Conservation (phyloP, 2,888 invertebrate species). For the Eupithecia pulchellata region DNA sequence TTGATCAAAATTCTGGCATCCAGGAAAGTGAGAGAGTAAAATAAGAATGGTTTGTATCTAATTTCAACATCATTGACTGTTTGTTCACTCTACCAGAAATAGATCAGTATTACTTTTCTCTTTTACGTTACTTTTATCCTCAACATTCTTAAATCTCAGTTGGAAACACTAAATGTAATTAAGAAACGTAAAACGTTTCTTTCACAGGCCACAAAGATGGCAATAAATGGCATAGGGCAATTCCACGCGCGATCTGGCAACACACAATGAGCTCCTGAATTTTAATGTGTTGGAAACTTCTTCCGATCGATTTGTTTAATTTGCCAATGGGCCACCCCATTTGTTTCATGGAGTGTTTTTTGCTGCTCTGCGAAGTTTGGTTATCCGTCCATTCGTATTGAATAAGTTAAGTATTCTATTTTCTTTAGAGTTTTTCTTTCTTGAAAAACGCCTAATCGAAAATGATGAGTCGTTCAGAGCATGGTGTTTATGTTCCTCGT, state of each 20-base stretch:
- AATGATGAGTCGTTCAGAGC: no score
- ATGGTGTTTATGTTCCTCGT: no score
- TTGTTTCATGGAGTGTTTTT: background rate
- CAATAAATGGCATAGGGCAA: slow-evolving; percentile 52
- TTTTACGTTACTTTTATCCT: background rate
- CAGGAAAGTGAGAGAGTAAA: background rate
- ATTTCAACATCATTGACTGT: background rate
- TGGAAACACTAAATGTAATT: background rate
- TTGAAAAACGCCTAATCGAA: no score
- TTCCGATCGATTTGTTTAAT: slow-evolving; percentile 34
- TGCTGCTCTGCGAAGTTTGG: background rate
- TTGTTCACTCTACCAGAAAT: background rate
- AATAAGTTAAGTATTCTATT: no score
- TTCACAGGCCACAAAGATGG: slow-evolving; percentile 25
- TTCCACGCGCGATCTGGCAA: slow-evolving; percentile 51
- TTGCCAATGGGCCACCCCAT: slow-evolving; percentile 7
- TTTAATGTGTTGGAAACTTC: slow-evolving; percentile 48
- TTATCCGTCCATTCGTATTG: no score
- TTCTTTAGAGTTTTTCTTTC: no score
- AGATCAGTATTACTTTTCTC: background rate
- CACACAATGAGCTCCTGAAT: slow-evolving; percentile 54
- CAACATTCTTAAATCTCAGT: background rate
- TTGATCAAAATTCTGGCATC: background rate
- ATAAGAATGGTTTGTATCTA: no score
- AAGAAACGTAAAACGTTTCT: background rate